Conservation (phyloP, 2,113 vertebrate genomes). For the Aspiorhynchus laticeps region DNA sequence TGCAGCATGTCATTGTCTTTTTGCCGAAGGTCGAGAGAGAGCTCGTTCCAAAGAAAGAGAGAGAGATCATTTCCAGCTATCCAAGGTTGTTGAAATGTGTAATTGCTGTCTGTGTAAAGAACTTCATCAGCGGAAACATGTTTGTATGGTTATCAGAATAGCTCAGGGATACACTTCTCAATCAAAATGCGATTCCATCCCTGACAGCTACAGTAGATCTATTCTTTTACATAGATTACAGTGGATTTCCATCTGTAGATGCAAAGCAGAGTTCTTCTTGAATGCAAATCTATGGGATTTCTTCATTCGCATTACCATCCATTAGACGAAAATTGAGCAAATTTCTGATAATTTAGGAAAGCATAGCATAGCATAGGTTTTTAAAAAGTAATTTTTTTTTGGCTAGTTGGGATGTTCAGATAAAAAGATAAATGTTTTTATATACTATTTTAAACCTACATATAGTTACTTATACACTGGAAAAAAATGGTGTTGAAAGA, state of each 20-base stretch:
- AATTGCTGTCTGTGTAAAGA: neutral
- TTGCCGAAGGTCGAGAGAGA: conserved; percentile 13
- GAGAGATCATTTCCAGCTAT: conserved; percentile 5
- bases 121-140: neutral
- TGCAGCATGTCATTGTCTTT: neutral
- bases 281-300: neutral
- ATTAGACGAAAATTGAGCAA: neutral
- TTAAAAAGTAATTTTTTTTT: neutral
- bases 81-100: conserved; percentile 19
- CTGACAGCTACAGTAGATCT: neutral
- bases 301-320: neutral
- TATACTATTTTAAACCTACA: neutral
- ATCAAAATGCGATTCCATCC: neutral
- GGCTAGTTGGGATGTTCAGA: neutral
- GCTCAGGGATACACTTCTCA: neutral
- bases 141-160: neutral
- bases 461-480: neutral
- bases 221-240: neutral
- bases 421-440: neutral
- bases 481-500: no score
- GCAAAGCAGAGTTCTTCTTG: neutral
- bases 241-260: neutral
- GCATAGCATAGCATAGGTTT: neutral
- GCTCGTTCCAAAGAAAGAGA: neutral
- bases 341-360: neutral